A percentile compares a stretch with the other conserved stretches of the same genome.
Conservation (phyloP, 1,140 invertebrate species). For the Nasonia longicornis region DNA sequence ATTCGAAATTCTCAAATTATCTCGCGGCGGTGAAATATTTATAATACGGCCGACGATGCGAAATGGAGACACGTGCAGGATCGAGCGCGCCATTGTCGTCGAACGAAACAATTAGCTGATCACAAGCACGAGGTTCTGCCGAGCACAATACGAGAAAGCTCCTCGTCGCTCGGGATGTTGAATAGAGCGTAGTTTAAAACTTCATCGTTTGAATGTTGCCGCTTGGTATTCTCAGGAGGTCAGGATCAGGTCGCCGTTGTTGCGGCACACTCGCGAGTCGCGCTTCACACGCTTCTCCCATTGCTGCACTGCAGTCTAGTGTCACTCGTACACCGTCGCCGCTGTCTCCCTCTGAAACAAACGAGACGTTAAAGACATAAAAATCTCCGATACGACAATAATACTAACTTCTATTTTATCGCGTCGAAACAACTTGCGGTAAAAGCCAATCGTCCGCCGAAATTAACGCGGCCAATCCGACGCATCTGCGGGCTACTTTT, state of each 20-base stretch:
- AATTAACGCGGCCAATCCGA: too few species aligned
- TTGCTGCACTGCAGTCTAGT: neutral
- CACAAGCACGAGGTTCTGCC: neutral
- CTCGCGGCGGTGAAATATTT: neutral
- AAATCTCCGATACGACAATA: too few species aligned
- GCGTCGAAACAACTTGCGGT: too few species aligned
- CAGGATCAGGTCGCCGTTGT: neutral
- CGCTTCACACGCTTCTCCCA: slow-evolving; percentile 7
- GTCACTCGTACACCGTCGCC: neutral
- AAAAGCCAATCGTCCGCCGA: too few species aligned
- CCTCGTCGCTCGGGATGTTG: neutral
- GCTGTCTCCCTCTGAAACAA: neutral
- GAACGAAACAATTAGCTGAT: neutral
- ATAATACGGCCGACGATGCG: neutral
- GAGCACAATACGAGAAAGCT: neutral
- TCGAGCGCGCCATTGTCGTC: neutral
- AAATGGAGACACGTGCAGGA: neutral
- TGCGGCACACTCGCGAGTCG: neutral
- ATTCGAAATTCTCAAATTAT: neutral
- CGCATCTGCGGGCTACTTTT: neutral
- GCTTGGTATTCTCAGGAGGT: neutral
- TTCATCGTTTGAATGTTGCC: neutral
- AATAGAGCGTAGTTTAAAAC: neutral
- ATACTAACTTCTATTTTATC: too few species aligned
- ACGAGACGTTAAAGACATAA: neutral